These are phyloP conservation scores for Megalurothrips usitatus DNA, from an alignment of 2,888 invertebrate species.

Conservation along the genomic window DNA sequence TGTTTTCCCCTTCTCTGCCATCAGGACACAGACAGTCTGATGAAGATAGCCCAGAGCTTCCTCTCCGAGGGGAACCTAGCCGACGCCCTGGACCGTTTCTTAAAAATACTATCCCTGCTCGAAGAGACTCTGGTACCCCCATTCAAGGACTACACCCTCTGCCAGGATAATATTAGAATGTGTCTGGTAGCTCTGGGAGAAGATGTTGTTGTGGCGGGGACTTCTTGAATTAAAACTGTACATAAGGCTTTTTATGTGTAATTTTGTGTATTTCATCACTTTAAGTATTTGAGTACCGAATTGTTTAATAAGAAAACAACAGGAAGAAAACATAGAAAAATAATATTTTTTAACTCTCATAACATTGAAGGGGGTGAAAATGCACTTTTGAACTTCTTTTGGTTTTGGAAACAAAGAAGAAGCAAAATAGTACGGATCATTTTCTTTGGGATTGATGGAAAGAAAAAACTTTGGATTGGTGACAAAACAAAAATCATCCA, in stretches of 20 bases:
- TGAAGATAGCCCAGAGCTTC: slow-evolving; percentile 57
- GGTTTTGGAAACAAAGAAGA: too few relatives aligned
- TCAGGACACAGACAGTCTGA: slow-evolving; percentile 67
- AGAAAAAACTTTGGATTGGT: not conserved
- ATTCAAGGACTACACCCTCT: slow-evolving; percentile 68
- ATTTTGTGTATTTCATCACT: not conserved
- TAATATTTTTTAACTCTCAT: too few relatives aligned
- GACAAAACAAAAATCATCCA: not conserved
- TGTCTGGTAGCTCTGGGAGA: slow-evolving; percentile 66
- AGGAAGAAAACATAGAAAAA: too few relatives aligned
- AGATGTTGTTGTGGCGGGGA: slow-evolving; percentile 31
- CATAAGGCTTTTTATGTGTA: too few relatives aligned
- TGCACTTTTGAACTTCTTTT: too few relatives aligned
- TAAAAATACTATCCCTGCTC: slow-evolving; percentile 62
- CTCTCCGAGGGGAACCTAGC: slow-evolving; percentile 59
- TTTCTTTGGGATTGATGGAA: not conserved
- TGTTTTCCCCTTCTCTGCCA: slow-evolving; percentile 37
- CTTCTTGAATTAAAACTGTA: not conserved
- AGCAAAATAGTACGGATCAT: too few relatives aligned
- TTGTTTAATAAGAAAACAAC: not conserved
- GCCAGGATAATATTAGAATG: slow-evolving; percentile 65
- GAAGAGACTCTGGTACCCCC: slow-evolving; percentile 66
- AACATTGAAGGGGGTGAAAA: too few relatives aligned
- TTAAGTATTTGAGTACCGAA: not conserved
- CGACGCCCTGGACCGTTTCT: slow-evolving; percentile 60